Conservation (phyloP, 53 echinoderm and acorn worm species). For the Luidia sarsii region DNA sequence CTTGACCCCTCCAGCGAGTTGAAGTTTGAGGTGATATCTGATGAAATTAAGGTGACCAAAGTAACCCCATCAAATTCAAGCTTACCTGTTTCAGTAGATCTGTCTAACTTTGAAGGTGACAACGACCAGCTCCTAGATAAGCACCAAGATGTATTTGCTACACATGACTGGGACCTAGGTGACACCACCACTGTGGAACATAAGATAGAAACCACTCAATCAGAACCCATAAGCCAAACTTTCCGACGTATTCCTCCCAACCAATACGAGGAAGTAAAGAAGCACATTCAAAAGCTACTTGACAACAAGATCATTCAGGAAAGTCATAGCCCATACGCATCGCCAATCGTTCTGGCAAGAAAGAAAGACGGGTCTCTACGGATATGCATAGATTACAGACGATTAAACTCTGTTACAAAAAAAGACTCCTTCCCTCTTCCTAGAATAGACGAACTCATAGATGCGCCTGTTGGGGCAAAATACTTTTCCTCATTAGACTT, state of each 20-base stretch:
- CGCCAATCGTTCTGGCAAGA: constrained; percentile 53
- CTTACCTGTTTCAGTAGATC: background rate
- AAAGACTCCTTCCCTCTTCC: constrained; percentile 72
- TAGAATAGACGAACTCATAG: constrained; percentile 41
- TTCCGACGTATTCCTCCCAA: constrained; percentile 46
- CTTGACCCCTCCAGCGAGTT: background rate
- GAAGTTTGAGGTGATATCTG: background rate
- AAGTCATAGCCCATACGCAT: constrained; percentile 66
- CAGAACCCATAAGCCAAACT: background rate
- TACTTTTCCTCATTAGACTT: constrained; percentile 1
- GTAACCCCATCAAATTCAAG: background rate
- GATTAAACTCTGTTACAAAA: constrained; percentile 65
- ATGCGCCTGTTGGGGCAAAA: constrained; percentile 7
- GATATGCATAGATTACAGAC: constrained; percentile 65
- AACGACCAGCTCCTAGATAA: background rate
- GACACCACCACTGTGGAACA: constrained; percentile 4
- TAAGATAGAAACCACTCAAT: background rate
- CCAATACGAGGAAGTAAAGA: constrained; percentile 45
- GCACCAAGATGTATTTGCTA: constrained; percentile 8
- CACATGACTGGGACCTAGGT: background rate
- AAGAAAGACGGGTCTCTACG: constrained; percentile 65
- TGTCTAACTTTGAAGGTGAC: background rate
- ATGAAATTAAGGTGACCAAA: background rate
- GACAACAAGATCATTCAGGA: background rate
- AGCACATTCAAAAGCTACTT: background rate